phyloP scores from a whole-genome alignment of 2,888 invertebrate species.

The Lepidocyrtoides sp. region DNA sequence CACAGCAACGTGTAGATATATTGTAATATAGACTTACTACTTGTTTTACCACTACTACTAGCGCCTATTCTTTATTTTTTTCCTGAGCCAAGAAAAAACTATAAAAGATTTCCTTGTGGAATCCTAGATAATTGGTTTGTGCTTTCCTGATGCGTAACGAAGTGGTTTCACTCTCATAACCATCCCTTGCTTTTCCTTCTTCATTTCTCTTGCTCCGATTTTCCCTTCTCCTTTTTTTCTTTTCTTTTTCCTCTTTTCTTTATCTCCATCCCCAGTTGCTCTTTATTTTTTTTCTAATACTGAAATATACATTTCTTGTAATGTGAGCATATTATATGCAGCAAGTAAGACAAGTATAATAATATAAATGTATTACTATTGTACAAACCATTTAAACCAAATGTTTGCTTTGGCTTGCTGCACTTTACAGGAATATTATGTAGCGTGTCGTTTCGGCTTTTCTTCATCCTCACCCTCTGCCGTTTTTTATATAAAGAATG shows the following conservation, averaged over 20 bases:
- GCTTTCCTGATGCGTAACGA: constrained; percentile 85
- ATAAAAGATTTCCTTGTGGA: constrained; percentile 85
- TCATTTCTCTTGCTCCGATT: constrained; percentile 30
- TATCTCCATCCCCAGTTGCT: constrained; percentile 52
- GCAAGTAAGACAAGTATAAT: background rate
- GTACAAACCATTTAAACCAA: constrained; percentile 31
- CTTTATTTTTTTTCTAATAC: constrained; percentile 3
- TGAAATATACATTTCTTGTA: background rate
- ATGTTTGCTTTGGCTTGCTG: constrained; percentile 34
- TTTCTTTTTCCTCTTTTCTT: constrained; percentile 35
- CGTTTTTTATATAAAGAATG: background rate
- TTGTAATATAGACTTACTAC: background rate
- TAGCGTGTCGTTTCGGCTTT: constrained; percentile 8
- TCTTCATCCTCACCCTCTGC: background rate
- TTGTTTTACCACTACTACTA: background rate
- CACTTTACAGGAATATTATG: constrained; percentile 36
- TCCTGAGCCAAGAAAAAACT: constrained; percentile 73
- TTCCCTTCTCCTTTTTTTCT: constrained; percentile 40
- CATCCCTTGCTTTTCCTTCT: constrained; percentile 46
- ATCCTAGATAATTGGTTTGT: constrained; percentile 85
- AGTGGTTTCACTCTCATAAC: constrained; percentile 80
- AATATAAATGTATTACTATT: background rate
- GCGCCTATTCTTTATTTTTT: background rate
- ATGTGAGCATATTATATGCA: background rate
- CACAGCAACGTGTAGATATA: background rate